phyloP scores from a whole-genome alignment of 2,888 invertebrate genomes.

The Drosophila nr. perissopoda region DNA sequence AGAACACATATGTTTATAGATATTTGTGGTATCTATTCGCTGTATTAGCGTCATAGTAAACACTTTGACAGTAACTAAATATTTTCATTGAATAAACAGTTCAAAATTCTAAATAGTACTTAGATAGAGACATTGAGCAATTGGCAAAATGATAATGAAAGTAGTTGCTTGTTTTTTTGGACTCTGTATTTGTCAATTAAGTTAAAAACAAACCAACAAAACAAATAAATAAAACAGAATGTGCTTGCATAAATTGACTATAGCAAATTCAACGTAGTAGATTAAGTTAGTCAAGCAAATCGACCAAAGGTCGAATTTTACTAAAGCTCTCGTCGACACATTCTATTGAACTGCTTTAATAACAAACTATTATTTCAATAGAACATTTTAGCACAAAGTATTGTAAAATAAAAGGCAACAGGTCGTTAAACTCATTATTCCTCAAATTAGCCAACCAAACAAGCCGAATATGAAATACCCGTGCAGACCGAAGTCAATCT shows the following conservation, averaged over 20 bases:
- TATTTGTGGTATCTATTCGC: background rate
- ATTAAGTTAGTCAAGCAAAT: constrained; percentile 1
- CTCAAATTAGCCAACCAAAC: constrained; percentile 23
- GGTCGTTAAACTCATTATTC: constrained; percentile 70
- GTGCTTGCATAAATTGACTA: background rate
- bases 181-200: background rate
- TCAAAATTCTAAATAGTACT: constrained; percentile 1
- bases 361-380: constrained; percentile 9
- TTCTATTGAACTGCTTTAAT: background rate
- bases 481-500: background rate
- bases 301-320: background rate
- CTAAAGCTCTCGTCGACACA: background rate
- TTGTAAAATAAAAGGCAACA: constrained; percentile 30
- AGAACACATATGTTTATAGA: background rate
- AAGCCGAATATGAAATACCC: background rate
- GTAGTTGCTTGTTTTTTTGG: background rate
- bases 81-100: constrained; percentile 26
- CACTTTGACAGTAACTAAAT: background rate
- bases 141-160: constrained; percentile 19
- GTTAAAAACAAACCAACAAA: background rate
- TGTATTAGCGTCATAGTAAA: constrained; percentile 13
- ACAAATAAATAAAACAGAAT: background rate
- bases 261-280: background rate
- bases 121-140: constrained; percentile 6
- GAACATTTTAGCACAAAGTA: constrained; percentile 14